Percentiles rank a stretch among this genome's conserved stretches.
phyloP scores from a whole-genome alignment of 1,140 invertebrate genomes.

The Sipha flava region DNA sequence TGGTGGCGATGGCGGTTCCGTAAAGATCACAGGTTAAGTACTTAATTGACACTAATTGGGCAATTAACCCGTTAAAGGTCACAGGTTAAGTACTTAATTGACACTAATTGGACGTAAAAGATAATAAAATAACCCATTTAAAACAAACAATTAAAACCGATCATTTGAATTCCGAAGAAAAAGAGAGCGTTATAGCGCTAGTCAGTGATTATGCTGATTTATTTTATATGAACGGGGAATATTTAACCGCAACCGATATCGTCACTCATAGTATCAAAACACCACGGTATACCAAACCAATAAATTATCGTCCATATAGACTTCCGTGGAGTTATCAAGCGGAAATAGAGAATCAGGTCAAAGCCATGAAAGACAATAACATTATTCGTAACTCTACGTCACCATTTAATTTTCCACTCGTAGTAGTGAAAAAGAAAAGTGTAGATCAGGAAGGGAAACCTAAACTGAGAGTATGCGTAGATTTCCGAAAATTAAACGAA shows the following conservation, averaged over 20 bases:
- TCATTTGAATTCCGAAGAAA: not conserved
- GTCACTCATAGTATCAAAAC: not conserved
- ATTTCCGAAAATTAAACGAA: no score
- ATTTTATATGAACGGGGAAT: not conserved
- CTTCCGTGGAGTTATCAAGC: no score
- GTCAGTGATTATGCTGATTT: not conserved
- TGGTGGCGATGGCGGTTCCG: no score
- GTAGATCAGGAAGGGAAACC: not conserved
- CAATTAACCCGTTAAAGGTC: no score
- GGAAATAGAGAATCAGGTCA: not conserved
- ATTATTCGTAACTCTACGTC: not conserved
- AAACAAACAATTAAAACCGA: not conserved
- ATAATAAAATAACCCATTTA: no score
- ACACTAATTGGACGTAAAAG: no score
- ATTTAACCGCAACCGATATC: not conserved
- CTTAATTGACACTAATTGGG: no score
- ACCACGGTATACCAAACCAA: not conserved
- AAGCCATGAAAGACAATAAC: not conserved
- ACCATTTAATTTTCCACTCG: not conserved
- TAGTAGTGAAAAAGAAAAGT: not conserved
- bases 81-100: no score
- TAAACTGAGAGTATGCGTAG: not conserved
- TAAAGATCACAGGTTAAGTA: no score
- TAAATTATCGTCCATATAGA: not conserved
- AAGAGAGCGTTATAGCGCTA: not conserved